Conservation (phyloP, 2,797 vertebrate species). For the Pseudomugil gertrudae region DNA sequence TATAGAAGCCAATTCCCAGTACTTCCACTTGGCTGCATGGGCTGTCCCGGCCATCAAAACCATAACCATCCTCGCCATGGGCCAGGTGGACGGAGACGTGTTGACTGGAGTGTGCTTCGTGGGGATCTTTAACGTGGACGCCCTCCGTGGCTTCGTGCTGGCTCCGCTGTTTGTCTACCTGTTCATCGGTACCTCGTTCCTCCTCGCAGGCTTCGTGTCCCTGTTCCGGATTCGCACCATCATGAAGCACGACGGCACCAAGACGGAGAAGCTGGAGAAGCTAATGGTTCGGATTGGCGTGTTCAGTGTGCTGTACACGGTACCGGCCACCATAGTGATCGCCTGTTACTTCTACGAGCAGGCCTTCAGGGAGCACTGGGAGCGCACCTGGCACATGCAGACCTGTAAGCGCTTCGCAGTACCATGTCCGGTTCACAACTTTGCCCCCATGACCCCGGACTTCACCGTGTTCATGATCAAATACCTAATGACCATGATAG, state of each 20-base stretch:
- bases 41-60: slow-evolving; percentile 97
- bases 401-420: slow-evolving; percentile 95
- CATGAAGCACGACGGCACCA: slow-evolving; percentile 98
- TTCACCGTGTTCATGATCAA: slow-evolving; percentile 99
- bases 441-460: slow-evolving; percentile 94
- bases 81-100: slow-evolving; percentile 94
- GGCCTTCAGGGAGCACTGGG: slow-evolving; percentile 97
- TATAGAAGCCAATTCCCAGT: slow-evolving; percentile 97
- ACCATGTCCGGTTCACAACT: slow-evolving; percentile 89
- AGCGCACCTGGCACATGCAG: slow-evolving; percentile 95
- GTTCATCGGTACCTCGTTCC: slow-evolving; percentile 98
- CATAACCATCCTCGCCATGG: slow-evolving; percentile 97
- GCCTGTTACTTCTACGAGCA: slow-evolving; percentile 99
- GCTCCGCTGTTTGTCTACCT: slow-evolving; percentile 96
- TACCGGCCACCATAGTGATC: slow-evolving; percentile 96
- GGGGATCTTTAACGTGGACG: slow-evolving; percentile 93
- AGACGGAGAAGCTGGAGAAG: slow-evolving; percentile 98
- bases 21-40: slow-evolving; percentile 98
- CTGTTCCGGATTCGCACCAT: slow-evolving; percentile 98
- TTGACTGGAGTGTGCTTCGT: slow-evolving; percentile 97
- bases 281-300: slow-evolving; percentile 98
- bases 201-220: slow-evolving; percentile 97
- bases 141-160: slow-evolving; percentile 93
- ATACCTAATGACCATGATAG: slow-evolving; percentile 99
- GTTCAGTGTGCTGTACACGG: slow-evolving; percentile 97